A percentile compares a stretch with the other conserved stretches of the same genome.
Evolutionary conservation across 1,140 invertebrate genomes (phyloP).

Genomic region (Hyles vespertilio): DNA sequence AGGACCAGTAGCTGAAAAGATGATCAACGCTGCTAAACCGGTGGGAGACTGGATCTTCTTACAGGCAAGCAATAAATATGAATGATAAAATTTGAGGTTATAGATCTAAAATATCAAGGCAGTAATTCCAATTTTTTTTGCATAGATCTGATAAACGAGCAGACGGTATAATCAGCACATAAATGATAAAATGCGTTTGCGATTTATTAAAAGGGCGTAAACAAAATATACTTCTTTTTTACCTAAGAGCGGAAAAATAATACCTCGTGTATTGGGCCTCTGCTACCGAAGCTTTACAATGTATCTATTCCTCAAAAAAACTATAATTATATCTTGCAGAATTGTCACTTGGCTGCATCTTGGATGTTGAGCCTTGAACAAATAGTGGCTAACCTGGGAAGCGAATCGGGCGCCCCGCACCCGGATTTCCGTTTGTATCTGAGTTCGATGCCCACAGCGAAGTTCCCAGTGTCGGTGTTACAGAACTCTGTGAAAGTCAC

Average conservation of each 20-base stretch:
- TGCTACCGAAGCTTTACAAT: no score
- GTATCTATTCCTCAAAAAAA: background rate
- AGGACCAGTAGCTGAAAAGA: conserved; percentile 87
- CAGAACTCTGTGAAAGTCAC: conserved; percentile 96
- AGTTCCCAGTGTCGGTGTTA: conserved; percentile 92
- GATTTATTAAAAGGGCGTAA: no score
- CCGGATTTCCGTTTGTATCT: conserved; percentile 88
- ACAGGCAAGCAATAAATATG: conserved; percentile 64
- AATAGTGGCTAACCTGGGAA: conserved; percentile 82
- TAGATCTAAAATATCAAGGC: background rate
- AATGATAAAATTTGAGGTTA: no score
- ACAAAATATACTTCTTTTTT: no score
- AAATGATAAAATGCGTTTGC: no score
- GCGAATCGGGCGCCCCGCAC: conserved; percentile 79
- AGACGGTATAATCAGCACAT: no score
- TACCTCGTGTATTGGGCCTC: no score
- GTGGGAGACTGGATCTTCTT: conserved; percentile 90
- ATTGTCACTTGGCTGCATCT: conserved; percentile 93
- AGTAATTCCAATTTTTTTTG: no score
- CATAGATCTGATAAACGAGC: no score
- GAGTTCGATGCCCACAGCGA: conserved; percentile 89
- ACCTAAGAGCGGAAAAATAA: no score
- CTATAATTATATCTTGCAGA: conserved; percentile 75
- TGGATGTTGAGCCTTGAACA: conserved; percentile 90
- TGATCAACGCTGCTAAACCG: conserved; percentile 84